phyloP scores from a whole-genome alignment of 2,888 invertebrate species.

The Scaptodrosophila latifasciaeformis region DNA sequence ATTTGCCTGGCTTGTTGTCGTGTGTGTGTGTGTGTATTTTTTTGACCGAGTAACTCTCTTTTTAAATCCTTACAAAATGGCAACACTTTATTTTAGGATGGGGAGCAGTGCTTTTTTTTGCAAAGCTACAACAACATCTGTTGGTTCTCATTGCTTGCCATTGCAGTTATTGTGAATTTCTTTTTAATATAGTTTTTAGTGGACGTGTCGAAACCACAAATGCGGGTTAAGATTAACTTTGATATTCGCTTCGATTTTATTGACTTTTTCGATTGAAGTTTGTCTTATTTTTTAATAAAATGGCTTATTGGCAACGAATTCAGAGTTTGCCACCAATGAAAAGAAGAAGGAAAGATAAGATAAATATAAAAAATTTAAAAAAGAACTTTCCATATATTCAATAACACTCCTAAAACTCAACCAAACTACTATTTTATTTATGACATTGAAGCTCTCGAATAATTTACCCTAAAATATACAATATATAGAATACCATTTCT shows the following conservation, averaged over 20 bases:
- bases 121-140: not conserved
- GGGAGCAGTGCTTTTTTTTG: no score
- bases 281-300: no score
- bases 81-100: not conserved
- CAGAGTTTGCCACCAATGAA: no score
- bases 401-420: no score
- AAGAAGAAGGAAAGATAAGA: no score
- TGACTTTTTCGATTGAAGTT: not conserved
- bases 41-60: not conserved
- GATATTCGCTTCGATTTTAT: not conserved
- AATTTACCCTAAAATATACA: no score
- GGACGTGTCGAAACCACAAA: not conserved
- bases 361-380: no score
- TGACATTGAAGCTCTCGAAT: not conserved
- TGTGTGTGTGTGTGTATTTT: not conserved
- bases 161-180: conserved; percentile 1
- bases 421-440: not conserved
- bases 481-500: no score
- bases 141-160: not conserved
- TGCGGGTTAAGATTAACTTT: not conserved
- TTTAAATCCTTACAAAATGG: not conserved
- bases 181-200: not conserved
- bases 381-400: no score
- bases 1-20: no score
- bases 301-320: no score